A percentile compares a stretch with the other conserved stretches of the same genome.
phyloP scores from a whole-genome alignment of 2,888 invertebrate species.

The Drosophila percnosoma region DNA sequence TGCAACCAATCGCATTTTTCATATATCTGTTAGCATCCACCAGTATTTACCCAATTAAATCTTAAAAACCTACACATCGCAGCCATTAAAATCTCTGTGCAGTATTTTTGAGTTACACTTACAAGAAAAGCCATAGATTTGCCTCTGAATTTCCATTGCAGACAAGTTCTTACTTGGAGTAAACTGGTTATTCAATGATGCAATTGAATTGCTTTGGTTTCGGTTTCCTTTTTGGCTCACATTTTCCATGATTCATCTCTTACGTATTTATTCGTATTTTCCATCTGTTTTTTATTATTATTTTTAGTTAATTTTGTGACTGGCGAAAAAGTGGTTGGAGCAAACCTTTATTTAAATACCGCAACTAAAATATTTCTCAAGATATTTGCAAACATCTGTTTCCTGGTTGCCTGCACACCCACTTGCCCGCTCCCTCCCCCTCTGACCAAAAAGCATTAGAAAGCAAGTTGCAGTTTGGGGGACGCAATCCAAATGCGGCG shows the following conservation, averaged over 20 bases:
- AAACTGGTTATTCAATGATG: conserved; percentile 65
- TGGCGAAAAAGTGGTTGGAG: conserved; percentile 66
- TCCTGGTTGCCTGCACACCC: conserved; percentile 47
- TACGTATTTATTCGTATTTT: conserved; percentile 15
- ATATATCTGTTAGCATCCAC: neutral
- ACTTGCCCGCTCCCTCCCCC: neutral
- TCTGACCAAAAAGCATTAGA: conserved; percentile 9
- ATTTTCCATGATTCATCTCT: conserved; percentile 25
- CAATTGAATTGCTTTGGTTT: conserved; percentile 67
- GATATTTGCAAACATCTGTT: conserved; percentile 82
- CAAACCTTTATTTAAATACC: conserved; percentile 78
- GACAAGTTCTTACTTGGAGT: conserved; percentile 20
- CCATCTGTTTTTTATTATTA: conserved; percentile 12
- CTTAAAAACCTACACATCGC: neutral
- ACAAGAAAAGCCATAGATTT: conserved; percentile 10
- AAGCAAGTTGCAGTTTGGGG: conserved; percentile 46
- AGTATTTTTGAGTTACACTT: neutral
- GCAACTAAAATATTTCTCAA: conserved; percentile 73
- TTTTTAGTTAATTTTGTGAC: conserved; percentile 46
- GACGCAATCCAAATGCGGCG: conserved; percentile 49
- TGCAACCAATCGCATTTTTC: neutral
- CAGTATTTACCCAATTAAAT: conserved; percentile 2
- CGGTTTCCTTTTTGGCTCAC: conserved; percentile 26
- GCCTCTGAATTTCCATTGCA: conserved; percentile 36
- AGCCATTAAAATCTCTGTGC: conserved; percentile 4